Percentiles rank a stretch among this genome's conserved stretches.
phyloP scores from a whole-genome alignment of 1,140 invertebrate species.

The Ridgeia piscesae region DNA sequence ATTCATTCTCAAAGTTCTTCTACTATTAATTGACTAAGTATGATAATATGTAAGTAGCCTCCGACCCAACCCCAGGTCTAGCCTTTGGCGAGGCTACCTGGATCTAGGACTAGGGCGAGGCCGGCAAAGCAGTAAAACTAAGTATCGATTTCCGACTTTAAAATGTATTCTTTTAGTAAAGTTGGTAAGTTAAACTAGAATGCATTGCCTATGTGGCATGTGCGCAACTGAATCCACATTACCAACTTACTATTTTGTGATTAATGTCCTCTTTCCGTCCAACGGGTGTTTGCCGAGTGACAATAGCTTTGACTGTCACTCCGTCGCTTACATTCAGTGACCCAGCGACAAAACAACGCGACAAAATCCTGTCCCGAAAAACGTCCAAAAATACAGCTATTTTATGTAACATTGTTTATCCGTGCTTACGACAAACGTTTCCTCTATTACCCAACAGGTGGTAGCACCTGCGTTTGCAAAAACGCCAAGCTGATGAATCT shows the following conservation, averaged over 20 bases:
- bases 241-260: neutral
- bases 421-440: neutral
- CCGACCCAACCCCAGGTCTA: too few relatives aligned
- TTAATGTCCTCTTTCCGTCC: neutral
- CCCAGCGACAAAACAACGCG: too few relatives aligned
- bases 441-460: neutral
- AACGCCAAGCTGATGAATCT: too few relatives aligned
- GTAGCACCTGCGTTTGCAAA: neutral
- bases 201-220: neutral
- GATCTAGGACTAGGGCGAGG: neutral
- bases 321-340: neutral
- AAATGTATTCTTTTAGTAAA: neutral
- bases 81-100: too few relatives aligned
- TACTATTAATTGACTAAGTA: too few relatives aligned
- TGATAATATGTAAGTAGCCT: too few relatives aligned
- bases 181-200: neutral
- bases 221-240: neutral
- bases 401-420: neutral
- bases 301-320: neutral
- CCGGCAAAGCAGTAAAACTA: neutral
- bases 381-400: neutral
- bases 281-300: neutral
- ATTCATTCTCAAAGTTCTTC: too few relatives aligned
- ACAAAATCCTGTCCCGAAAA: neutral
- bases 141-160: neutral